Evolutionary conservation across 2,888 invertebrate genomes (phyloP), one percentile per base, ranked within the genome.

Genomic region (Brachylomia viminalis): DNA sequence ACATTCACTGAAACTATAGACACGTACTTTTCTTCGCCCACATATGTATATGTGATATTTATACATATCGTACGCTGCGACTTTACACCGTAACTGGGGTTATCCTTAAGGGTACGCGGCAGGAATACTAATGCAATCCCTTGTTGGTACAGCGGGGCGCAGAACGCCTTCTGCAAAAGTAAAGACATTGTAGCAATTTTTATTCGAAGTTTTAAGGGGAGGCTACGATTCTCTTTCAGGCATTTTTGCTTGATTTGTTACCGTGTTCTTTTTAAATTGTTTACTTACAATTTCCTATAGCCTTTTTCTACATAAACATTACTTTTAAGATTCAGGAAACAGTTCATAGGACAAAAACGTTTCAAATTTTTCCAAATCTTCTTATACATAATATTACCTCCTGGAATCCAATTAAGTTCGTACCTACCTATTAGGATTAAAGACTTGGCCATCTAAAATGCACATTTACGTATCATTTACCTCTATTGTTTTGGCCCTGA

Each of bases 91-190:
- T 88, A 80, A 83, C 84, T 80, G 79, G 83, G 87, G 87, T 83
- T 86, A 84, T 85, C 85, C 85, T 82, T 85, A 86, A 64, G 71
- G 54, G 45, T 72, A 68, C 83, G 81, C 33, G 75, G 66, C 30
- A 30, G 67, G 88, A 85, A 87, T 88, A 87, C 88, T 88, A 86
- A 88, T 88, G 77, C 66, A 65, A 77, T 80, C 71, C 74, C 83
- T 74, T 83, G 82, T 82, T 86, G 76, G 83, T 75, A 82, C 75
- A 71, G 72, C 56, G 72, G 61, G 56, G 70, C 68, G 58, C 61
- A 58, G 69, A 67, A 65, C 75, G 76, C 45, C 56, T 70, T 72
- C 52, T 72, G 81, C 62, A 54, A 68, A 75, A 82, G 67, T 64
- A 74, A 73, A 78, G 72, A 79, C 83, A 78, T 79, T 85, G 77